Evolutionary conservation across 2,888 invertebrate species (phyloP), one percentile per base, ranked within the genome.

Genomic region (Drosophila percnosoma): DNA sequence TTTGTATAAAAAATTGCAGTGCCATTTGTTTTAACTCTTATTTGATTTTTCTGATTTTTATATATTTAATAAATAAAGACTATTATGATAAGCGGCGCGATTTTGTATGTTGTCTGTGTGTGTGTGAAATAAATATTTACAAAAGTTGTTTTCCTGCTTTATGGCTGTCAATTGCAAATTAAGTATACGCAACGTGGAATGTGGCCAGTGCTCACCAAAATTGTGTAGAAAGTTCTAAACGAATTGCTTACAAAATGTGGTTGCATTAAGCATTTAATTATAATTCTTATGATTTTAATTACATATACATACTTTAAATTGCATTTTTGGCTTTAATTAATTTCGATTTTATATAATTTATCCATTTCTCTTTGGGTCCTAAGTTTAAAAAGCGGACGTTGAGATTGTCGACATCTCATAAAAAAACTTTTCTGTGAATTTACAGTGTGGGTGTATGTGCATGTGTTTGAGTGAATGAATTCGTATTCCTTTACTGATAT

Each of bases 401-500:
- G 73, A 86, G 81, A 81, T 65, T 78, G 54, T 68, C 71, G 72
- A 59, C 69, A 68, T 86, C 74, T 80, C 82, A 68, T 78, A 79
- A 80, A 82, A 89, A 89, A 85, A 74, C 55, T 69, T 61, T 45
- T 52, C 38, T 63, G 52, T 71, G 73, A 83, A 81, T 88, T 84
- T 90, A 88, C 90, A 86, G 65, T 81, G 27, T 52, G 58, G 53
- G 36, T n/a, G n/a, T 66, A 58, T 42, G 49, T 40, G 42, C 21
- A 54, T 68, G 57, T 62, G 57, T 55, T 68, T 52, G 64, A 61
- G 68, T 72, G 54, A 63, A 69, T 80, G 69, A 83, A 54, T 63
- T 85, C 69, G 71, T 86, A 79, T 75, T 86, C 64, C 66, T 86
- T 84, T 86, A 80, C 87, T 92, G 92, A 92, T 92, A 92, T 92